Evolutionary conservation across 53 echinoderm and acorn worm genomes (phyloP).

Genomic region (Holothuria scabra): DNA sequence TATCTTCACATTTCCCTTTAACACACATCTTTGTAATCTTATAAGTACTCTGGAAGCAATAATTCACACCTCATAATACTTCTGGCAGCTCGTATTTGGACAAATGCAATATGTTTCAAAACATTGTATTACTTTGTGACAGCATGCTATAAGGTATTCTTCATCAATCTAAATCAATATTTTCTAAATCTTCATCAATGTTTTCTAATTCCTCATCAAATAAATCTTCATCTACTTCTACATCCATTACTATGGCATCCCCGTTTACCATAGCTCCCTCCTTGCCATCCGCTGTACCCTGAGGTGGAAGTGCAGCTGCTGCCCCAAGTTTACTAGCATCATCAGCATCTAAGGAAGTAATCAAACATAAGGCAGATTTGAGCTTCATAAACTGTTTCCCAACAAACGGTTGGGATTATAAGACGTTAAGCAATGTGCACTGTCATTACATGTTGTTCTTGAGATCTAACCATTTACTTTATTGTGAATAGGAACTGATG

Average conservation of each 20-base stretch:
- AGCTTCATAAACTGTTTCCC: not conserved
- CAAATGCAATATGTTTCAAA: too few relatives aligned
- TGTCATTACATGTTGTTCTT: too few relatives aligned
- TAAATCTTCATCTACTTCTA: conserved; percentile 93
- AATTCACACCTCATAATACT: too few relatives aligned
- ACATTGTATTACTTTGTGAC: too few relatives aligned
- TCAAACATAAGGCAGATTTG: not conserved
- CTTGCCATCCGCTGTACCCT: conserved; percentile 44
- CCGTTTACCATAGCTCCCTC: conserved; percentile 73
- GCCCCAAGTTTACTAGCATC: conserved; percentile 68
- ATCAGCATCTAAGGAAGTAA: conserved; percentile 47
- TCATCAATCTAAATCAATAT: conserved; percentile 74
- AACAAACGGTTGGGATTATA: not conserved
- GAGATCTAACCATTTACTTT: too few relatives aligned
- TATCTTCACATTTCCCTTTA: too few relatives aligned
- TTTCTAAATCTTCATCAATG: conserved; percentile 82
- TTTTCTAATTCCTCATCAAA: conserved; percentile 90
- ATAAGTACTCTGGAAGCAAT: too few relatives aligned
- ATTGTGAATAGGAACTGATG: too few relatives aligned
- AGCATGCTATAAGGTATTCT: not conserved
- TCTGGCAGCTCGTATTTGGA: too few relatives aligned
- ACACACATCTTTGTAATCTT: too few relatives aligned
- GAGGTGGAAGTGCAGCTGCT: conserved; percentile 69
- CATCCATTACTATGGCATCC: conserved; percentile 70
- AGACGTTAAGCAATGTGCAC: not conserved